Conservation (phyloP, 1,140 invertebrate genomes). For the Magallana angulata region DNA sequence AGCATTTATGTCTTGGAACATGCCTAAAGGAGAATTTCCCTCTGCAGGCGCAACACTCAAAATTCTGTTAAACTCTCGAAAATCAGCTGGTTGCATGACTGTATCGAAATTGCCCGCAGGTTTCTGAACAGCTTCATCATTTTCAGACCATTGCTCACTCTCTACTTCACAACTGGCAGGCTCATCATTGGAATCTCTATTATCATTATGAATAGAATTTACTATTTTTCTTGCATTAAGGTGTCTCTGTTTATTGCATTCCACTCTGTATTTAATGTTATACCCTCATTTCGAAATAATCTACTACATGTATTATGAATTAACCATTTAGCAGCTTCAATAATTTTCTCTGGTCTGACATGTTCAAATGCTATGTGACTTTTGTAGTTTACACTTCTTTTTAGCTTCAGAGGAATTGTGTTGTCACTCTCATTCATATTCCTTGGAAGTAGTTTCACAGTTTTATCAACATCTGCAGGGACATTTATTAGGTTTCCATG, state of each 20-base stretch:
- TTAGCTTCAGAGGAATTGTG: too few relatives aligned
- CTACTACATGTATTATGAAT: too few relatives aligned
- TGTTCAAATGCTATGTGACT: too few relatives aligned
- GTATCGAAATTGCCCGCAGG: constrained; percentile 49
- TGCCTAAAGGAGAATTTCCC: constrained; percentile 44
- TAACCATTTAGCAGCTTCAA: too few relatives aligned
- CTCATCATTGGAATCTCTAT: neutral
- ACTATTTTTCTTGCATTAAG: too few relatives aligned
- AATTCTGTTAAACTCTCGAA: neutral
- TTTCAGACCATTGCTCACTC: neutral
- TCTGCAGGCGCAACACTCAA: constrained; percentile 49
- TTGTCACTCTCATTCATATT: too few relatives aligned
- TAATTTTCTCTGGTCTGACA: too few relatives aligned
- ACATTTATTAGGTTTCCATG: too few relatives aligned
- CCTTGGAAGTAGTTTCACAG: too few relatives aligned
- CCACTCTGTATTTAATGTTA: neutral
- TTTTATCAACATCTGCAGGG: too few relatives aligned
- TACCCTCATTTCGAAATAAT: constrained; percentile 36
- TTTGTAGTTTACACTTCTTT: too few relatives aligned
- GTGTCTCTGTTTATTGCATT: too few relatives aligned
- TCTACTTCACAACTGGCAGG: neutral
- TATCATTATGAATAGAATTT: neutral
- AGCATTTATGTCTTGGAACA: constrained; percentile 51
- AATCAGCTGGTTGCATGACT: constrained; percentile 37
- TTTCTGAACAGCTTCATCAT: neutral